These are phyloP conservation scores for Mormoops blainvillei DNA, from an alignment of 2,113 vertebrate genomes.

Conservation along the genomic window DNA sequence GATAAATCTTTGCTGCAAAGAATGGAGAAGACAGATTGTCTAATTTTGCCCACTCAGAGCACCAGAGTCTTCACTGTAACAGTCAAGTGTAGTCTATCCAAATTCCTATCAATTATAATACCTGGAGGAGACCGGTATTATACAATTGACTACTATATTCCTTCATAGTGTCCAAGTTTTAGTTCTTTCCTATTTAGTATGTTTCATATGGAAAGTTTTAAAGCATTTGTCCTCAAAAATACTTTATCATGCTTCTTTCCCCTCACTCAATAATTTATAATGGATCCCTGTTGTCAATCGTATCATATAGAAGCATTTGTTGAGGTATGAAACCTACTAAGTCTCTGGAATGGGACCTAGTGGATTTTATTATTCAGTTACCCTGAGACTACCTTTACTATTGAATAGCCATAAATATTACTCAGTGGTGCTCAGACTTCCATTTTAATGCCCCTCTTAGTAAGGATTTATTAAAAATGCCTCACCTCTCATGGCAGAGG, in stretches of 20 bases:
- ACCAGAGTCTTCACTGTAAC: background rate
- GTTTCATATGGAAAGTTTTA: background rate
- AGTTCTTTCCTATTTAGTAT: background rate
- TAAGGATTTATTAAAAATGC: background rate
- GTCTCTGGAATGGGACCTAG: background rate
- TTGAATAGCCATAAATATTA: background rate
- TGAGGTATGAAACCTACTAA: background rate
- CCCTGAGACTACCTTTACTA: background rate
- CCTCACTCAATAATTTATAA: background rate
- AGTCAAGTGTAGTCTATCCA: background rate
- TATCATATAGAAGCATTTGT: background rate
- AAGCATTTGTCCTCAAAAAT: background rate
- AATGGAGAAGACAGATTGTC: background rate
- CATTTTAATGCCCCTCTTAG: background rate
- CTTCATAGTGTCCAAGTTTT: background rate
- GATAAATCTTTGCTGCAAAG: background rate
- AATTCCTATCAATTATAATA: background rate
- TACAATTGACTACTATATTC: too few species aligned
- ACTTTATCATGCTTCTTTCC: background rate
- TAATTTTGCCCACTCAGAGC: background rate
- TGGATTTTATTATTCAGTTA: background rate
- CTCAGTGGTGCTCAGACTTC: background rate
- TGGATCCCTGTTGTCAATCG: background rate
- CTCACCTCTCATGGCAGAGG: background rate
- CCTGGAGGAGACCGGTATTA: background rate